Conservation (phyloP, 1,140 invertebrate species). For the Linepithema humile region DNA sequence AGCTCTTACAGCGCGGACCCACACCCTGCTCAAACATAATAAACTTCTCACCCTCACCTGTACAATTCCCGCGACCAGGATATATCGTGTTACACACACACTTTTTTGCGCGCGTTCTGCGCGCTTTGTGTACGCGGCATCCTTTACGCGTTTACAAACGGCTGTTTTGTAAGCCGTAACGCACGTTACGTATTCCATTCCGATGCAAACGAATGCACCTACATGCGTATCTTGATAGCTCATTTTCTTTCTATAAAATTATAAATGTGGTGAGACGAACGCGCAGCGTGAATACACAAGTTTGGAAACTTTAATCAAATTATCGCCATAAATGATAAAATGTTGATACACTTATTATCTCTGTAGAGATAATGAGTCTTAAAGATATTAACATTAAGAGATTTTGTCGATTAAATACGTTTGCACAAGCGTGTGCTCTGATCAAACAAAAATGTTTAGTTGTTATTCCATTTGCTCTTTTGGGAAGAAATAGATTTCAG, state of each 20-base stretch:
- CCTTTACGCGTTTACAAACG: not conserved
- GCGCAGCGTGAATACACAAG: not conserved
- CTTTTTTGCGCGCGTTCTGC: not conserved
- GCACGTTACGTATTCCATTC: not conserved
- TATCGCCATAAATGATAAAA: not conserved
- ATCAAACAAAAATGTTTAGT: not conserved
- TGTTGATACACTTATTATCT: no score
- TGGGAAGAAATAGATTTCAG: not conserved
- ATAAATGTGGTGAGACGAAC: not conserved
- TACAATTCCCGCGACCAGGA: slow-evolving; percentile 25
- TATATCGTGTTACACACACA: slow-evolving; percentile 36
- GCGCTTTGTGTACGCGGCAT: slow-evolving; percentile 24
- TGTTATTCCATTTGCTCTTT: not conserved
- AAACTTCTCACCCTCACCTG: slow-evolving; percentile 66
- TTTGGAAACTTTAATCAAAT: slow-evolving; percentile 16
- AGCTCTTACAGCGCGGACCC: slow-evolving; percentile 76
- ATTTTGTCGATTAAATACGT: not conserved
- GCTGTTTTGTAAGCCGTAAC: not conserved
- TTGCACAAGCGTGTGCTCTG: no score
- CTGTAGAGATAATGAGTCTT: not conserved
- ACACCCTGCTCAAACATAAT: slow-evolving; percentile 81
- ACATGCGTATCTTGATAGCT: not conserved
- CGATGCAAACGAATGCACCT: not conserved
- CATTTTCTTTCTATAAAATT: not conserved
- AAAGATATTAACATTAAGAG: not conserved